These are phyloP conservation scores for Darevskia mixta DNA, from an alignment of 2,797 vertebrate species.

Conservation along the genomic window DNA sequence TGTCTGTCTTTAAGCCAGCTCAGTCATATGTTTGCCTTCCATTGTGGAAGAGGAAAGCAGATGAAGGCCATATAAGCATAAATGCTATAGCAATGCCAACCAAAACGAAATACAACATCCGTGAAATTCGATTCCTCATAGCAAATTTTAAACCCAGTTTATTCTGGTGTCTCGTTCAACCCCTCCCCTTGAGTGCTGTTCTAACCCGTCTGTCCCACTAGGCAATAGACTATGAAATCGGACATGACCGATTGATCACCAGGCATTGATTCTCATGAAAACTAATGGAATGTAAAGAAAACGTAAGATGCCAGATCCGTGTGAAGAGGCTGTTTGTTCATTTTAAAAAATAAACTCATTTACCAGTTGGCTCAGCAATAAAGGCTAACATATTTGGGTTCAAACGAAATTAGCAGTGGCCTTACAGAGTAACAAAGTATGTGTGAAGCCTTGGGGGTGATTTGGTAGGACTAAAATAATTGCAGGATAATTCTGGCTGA, in stretches of 20 bases:
- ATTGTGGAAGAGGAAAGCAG: too few species aligned
- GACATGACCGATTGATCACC: conserved; percentile 82
- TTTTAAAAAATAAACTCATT: conserved; percentile 54
- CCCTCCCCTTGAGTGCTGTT: conserved; percentile 37
- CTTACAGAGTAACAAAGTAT: conserved; percentile 52
- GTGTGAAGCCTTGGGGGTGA: conserved; percentile 53
- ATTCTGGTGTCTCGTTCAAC: conserved; percentile 32
- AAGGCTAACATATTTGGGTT: conserved; percentile 8
- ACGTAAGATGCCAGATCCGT: conserved; percentile 42
- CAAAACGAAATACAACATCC: neutral
- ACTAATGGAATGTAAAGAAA: conserved; percentile 74
- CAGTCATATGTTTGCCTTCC: too few species aligned
- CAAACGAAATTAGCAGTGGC: conserved; percentile 21
- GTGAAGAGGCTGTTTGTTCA: conserved; percentile 47
- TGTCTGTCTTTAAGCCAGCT: too few species aligned
- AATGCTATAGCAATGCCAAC: neutral
- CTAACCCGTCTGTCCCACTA: conserved; percentile 65
- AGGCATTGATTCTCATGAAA: conserved; percentile 63
- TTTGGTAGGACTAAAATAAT: conserved; percentile 79
- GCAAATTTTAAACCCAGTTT: neutral
- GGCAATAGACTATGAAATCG: conserved; percentile 80
- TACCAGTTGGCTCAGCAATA: conserved; percentile 26
- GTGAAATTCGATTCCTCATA: neutral
- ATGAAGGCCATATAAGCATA: neutral
- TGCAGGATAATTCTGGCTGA: conserved; percentile 78